Evolutionary conservation across 2,888 invertebrate species (phyloP), one percentile per base, ranked within the genome.

Genomic region (Melipona bicolor): DNA sequence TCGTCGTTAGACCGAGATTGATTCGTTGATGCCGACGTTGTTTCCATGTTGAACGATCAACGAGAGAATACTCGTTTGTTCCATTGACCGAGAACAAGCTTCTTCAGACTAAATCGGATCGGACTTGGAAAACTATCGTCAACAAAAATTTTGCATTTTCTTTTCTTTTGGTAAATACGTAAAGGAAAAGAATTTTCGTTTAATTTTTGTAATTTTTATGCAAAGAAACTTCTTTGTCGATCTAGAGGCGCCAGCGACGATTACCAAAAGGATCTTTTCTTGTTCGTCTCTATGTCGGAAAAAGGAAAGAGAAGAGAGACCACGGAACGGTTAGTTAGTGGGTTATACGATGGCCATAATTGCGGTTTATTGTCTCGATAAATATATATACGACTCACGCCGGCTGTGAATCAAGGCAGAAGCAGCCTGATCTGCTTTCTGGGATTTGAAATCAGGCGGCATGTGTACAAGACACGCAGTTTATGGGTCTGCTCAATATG

Each of bases 361-460:
- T 93, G 92, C 93, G 91, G 90, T 94, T 94, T 94, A 94, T 93
- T 92, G 94, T 93, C 92, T 88, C 92, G 91, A 94, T 94, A 94
- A 93, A 94, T 92, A 92, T 92, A 93, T 59, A 59, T 91, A 92
- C 87, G 91, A 92, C 89, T 92, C 88, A 88, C 83, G 81, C 59
- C 77, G 84, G 79, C 79, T 69, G 77, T 72, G 80, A 72, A 83
- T 83, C 87, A 81, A 81, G 83, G 71, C 72, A 73, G 75, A 71
- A 75, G 52, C 15, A 61, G 24, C 65, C 24, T 54, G 87, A 76
- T 76, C 65, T 64, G 73, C 83, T 93, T 92, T 91, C 90, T 76
- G 92, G 94, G 92, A 93, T 92, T 93, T 88, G 88, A 93, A 93
- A 93, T 93, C 92, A 93, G 90, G 88, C 90, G 79, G 79, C 70